Evolutionary conservation across 2,888 invertebrate genomes (phyloP).

Genomic region (Ophion costatus): DNA sequence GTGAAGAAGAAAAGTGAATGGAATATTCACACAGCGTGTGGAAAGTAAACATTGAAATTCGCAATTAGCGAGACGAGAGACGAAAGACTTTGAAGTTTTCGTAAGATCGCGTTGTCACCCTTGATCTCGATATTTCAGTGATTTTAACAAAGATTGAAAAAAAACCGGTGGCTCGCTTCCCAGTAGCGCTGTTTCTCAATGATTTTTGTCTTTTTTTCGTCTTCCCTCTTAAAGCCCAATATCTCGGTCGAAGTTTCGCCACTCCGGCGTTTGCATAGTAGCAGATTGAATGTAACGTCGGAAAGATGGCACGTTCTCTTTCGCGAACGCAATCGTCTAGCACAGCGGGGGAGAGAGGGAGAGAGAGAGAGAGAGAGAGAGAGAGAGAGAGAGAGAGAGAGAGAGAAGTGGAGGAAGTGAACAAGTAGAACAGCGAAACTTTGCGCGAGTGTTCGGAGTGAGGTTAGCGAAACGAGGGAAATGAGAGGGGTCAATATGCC

Average conservation of each 20-base stretch:
- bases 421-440: slow-evolving; percentile 37
- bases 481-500: slow-evolving; percentile 66
- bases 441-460: slow-evolving; percentile 42
- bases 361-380: neutral
- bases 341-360: too few species aligned
- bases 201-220: slow-evolving; percentile 2
- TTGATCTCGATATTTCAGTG: too few species aligned
- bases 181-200: too few species aligned
- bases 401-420: slow-evolving; percentile 28
- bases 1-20: neutral
- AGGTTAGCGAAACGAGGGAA: slow-evolving; percentile 56
- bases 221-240: slow-evolving; percentile 41
- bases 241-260: slow-evolving; percentile 39
- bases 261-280: slow-evolving; percentile 66
- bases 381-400: slow-evolving; percentile 17
- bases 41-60: neutral
- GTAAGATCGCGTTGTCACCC: neutral
- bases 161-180: too few species aligned
- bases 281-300: slow-evolving; percentile 71
- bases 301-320: slow-evolving; percentile 42
- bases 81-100: neutral
- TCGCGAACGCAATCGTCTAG: slow-evolving; percentile 36
- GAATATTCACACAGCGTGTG: neutral
- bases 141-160: too few species aligned
- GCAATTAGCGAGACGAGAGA: neutral